Evolutionary conservation across 2,113 vertebrate genomes (phyloP).

Genomic region (Asarcornis scutulata): DNA sequence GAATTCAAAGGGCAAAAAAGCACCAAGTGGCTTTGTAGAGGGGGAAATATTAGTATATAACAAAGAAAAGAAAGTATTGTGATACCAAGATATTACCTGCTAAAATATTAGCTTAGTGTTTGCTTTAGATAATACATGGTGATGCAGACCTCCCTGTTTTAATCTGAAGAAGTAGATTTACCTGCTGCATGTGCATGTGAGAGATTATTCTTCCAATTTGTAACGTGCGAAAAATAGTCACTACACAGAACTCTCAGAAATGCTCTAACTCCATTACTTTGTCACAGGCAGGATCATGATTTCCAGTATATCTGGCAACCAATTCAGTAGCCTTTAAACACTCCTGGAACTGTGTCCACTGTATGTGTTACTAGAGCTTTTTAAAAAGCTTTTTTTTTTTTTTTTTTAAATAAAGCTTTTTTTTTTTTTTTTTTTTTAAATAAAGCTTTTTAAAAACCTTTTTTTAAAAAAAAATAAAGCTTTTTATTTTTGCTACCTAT

Average conservation of each 20-base stretch:
- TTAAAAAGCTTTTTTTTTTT: too few relatives aligned
- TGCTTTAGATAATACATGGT: background rate
- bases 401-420: too few relatives aligned
- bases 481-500: background rate
- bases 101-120: constrained; percentile 31
- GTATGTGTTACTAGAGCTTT: background rate
- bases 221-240: background rate
- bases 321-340: background rate
- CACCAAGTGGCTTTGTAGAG: background rate
- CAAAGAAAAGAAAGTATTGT: constrained; percentile 22
- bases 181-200: background rate
- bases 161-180: background rate
- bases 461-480: background rate
- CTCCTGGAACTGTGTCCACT: background rate
- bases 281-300: background rate
- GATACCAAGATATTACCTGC: background rate
- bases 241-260: background rate
- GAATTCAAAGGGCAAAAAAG: constrained; percentile 58
- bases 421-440: too few relatives aligned
- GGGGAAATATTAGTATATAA: constrained; percentile 17
- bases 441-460: too few relatives aligned
- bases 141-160: constrained; percentile 1
- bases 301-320: background rate
- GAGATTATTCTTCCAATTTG: constrained; percentile 13
- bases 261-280: background rate